These are phyloP conservation scores for Stegophylla sp. DNA, from an alignment of 2,888 invertebrate genomes.

Conservation along the genomic window DNA sequence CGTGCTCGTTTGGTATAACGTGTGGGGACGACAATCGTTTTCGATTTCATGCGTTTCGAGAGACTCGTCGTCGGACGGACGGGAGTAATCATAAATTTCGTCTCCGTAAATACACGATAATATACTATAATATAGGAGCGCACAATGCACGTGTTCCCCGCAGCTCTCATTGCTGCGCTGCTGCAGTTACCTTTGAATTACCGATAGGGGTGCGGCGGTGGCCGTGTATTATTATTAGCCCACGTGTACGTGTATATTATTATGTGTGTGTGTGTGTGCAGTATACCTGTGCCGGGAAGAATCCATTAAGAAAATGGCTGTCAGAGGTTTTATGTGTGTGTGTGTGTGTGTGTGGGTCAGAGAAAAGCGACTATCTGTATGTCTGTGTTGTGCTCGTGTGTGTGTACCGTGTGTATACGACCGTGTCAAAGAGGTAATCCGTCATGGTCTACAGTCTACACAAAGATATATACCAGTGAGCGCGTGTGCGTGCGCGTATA, in stretches of 20 bases:
- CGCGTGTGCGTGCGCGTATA: neutral
- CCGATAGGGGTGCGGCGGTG: neutral
- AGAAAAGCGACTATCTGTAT: slow-evolving; percentile 24
- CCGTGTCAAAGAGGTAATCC: slow-evolving; percentile 58
- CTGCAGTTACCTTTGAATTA: neutral
- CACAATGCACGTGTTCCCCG: no score
- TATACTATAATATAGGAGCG: no score
- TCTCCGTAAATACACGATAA: no score
- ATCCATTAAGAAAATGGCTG: slow-evolving; percentile 56
- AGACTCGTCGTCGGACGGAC: slow-evolving; percentile 11
- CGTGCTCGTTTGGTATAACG: no score
- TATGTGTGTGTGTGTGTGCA: neutral
- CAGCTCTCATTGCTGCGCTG: no score
- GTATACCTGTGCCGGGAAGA: slow-evolving; percentile 17
- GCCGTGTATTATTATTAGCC: slow-evolving; percentile 38
- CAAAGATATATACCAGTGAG: slow-evolving; percentile 25
- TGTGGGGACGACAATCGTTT: slow-evolving; percentile 3
- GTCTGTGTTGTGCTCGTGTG: neutral
- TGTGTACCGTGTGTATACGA: slow-evolving; percentile 19
- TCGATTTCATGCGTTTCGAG: slow-evolving; percentile 16
- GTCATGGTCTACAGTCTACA: slow-evolving; percentile 48
- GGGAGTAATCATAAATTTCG: slow-evolving; percentile 2
- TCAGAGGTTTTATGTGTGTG: slow-evolving; percentile 40
- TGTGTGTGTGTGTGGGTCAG: slow-evolving; percentile 43
- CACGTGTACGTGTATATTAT: neutral